Evolutionary conservation across 2,797 vertebrate species (phyloP).

Genomic region (Amblyopsis hoosieri): DNA sequence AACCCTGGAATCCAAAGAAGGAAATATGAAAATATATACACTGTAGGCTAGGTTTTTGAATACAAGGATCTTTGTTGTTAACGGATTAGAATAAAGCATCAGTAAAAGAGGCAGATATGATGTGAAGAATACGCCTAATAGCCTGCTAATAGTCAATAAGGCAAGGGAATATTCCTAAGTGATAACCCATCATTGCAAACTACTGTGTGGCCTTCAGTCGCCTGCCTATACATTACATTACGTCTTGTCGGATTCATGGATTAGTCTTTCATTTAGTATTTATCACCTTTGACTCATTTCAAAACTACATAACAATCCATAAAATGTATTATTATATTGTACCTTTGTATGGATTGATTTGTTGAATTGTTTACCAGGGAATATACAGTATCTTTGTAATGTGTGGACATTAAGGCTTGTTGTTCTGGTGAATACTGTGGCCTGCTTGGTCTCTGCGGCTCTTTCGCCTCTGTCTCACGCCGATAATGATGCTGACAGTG

Average conservation of each 20-base stretch:
- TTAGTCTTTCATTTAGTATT: too few species aligned
- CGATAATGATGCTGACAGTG: slow-evolving; percentile 65
- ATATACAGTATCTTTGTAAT: too few species aligned
- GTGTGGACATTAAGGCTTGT: too few species aligned
- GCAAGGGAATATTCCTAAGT: too few species aligned
- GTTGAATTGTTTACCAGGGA: not conserved
- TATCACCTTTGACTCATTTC: too few species aligned
- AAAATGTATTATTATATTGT: not conserved
- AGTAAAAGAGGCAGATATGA: too few species aligned
- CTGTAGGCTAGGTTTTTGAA: not conserved
- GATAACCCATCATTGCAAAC: too few species aligned
- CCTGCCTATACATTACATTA: too few species aligned
- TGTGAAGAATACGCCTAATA: too few species aligned
- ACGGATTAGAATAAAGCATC: not conserved
- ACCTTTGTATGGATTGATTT: not conserved
- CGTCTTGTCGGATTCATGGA: too few species aligned
- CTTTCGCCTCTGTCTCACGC: slow-evolving; percentile 49
- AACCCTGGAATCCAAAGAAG: slow-evolving; percentile 10
- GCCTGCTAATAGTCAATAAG: too few species aligned
- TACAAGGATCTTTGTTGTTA: not conserved
- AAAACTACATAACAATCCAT: not conserved
- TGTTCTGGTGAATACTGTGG: slow-evolving; percentile 17
- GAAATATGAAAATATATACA: slow-evolving; percentile 4
- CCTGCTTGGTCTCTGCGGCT: slow-evolving; percentile 47
- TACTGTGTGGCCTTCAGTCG: too few species aligned